These are phyloP conservation scores for Epinephelus fuscoguttatus DNA, from an alignment of 2,113 vertebrate species.

Conservation along the genomic window DNA sequence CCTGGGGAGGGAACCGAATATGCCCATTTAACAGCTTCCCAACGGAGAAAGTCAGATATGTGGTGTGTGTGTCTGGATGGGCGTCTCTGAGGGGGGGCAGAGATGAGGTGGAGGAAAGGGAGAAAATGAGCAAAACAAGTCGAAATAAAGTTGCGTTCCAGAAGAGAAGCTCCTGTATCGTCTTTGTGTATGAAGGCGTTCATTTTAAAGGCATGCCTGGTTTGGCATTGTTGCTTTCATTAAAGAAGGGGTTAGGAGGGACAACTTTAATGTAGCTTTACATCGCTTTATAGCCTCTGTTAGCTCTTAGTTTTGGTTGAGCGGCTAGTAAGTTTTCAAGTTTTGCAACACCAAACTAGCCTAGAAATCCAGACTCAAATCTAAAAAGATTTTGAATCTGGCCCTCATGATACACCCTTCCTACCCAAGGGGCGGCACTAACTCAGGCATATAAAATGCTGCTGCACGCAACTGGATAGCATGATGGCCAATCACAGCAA, in stretches of 20 bases:
- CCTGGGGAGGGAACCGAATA: slow-evolving; percentile 38
- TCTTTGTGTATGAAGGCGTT: not conserved
- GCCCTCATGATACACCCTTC: no score
- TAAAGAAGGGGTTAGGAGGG: not conserved
- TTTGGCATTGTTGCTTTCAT: not conserved
- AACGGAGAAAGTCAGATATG: slow-evolving; percentile 34
- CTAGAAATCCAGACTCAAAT: no score
- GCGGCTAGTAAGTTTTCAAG: no score
- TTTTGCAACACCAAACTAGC: no score
- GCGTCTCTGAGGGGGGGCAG: not conserved
- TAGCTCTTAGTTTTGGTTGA: not conserved
- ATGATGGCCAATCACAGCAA: no score
- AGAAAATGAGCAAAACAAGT: slow-evolving; percentile 7
- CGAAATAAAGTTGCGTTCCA: not conserved
- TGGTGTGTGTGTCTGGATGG: slow-evolving; percentile 22
- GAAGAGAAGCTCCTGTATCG: not conserved
- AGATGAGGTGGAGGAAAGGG: slow-evolving; percentile 10
- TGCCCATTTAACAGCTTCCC: slow-evolving; percentile 66
- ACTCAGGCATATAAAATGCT: no score
- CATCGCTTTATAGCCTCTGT: not conserved
- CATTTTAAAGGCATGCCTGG: not conserved
- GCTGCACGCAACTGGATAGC: no score
- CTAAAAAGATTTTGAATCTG: no score
- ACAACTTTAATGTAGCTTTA: not conserved
- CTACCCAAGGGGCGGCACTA: no score